These are phyloP conservation scores for Adrianichthys oophorus DNA, from an alignment of 2,797 vertebrate genomes.

Conservation along the genomic window DNA sequence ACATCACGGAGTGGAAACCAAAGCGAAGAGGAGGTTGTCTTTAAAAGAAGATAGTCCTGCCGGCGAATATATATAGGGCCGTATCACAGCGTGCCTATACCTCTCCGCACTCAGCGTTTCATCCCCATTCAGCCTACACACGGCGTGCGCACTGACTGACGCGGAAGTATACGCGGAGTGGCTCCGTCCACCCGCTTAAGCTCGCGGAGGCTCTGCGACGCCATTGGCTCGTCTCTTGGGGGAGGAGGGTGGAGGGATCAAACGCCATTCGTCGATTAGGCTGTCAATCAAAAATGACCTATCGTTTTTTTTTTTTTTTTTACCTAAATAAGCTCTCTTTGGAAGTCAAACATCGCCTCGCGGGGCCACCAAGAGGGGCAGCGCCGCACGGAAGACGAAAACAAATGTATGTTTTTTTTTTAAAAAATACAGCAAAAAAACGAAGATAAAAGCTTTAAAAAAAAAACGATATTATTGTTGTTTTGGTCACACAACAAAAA, in stretches of 20 bases:
- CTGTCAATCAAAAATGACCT: conserved; percentile 64
- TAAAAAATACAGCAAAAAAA: too few relatives aligned
- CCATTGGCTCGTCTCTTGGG: conserved; percentile 74
- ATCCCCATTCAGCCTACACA: conserved; percentile 76
- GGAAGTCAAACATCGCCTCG: conserved; percentile 58
- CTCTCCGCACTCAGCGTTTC: conserved; percentile 82
- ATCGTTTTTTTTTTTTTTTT: conserved; percentile 17
- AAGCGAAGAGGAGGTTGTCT: conserved; percentile 81
- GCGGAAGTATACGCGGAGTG: conserved; percentile 80
- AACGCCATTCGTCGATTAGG: conserved; percentile 59
- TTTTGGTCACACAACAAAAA: too few relatives aligned
- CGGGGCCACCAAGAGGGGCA: conserved; percentile 22
- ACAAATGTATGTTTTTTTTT: too few relatives aligned
- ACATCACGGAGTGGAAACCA: conserved; percentile 85
- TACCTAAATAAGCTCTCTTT: conserved; percentile 65
- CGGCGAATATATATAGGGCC: conserved; percentile 85
- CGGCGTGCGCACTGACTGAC: conserved; percentile 66
- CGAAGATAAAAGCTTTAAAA: too few relatives aligned
- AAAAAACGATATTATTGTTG: too few relatives aligned
- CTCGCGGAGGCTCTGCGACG: conserved; percentile 26
- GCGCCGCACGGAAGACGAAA: too few relatives aligned
- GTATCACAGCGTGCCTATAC: conserved; percentile 84
- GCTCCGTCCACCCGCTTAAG: conserved; percentile 52
- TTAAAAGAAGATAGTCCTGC: conserved; percentile 87
- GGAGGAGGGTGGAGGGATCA: not conserved